phyloP scores from a whole-genome alignment of 2,888 invertebrate genomes.

The Leucozona laternaria region DNA sequence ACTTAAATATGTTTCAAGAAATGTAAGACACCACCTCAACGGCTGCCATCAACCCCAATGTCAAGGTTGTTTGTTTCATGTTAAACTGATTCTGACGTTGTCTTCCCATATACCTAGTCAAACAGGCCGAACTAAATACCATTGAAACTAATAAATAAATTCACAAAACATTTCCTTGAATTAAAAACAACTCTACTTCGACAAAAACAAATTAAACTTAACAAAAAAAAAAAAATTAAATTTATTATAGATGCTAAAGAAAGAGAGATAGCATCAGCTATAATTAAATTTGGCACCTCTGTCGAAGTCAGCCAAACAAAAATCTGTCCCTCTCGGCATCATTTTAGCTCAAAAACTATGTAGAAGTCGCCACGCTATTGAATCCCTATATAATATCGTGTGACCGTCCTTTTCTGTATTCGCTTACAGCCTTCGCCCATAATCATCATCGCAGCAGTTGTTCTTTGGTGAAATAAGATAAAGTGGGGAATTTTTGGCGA shows the following conservation, averaged over 20 bases:
- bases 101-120: not conserved
- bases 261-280: conserved; percentile 50
- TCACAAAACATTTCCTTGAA: conserved; percentile 32
- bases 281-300: conserved; percentile 70
- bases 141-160: conserved; percentile 51
- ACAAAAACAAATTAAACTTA: conserved; percentile 34
- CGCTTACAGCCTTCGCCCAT: conserved; percentile 45
- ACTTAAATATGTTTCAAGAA: not conserved
- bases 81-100: conserved; percentile 54
- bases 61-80: conserved; percentile 48
- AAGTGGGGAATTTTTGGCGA: conserved; percentile 63
- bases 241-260: conserved; percentile 53
- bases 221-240: conserved; percentile 45
- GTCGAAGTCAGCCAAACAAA: conserved; percentile 46
- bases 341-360: not conserved
- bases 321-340: conserved; percentile 31
- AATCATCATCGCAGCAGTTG: conserved; percentile 21
- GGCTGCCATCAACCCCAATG: conserved; percentile 51
- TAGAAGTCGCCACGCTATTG: conserved; percentile 40
- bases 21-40: conserved; percentile 32
- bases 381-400: conserved; percentile 62
- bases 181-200: not conserved
- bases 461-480: conserved; percentile 29
- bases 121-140: conserved; percentile 31
- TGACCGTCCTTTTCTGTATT: conserved; percentile 47